Evolutionary conservation across 2,888 invertebrate genomes (phyloP), one percentile per base, ranked within the genome.

Genomic region (Oscheius sp.): DNA sequence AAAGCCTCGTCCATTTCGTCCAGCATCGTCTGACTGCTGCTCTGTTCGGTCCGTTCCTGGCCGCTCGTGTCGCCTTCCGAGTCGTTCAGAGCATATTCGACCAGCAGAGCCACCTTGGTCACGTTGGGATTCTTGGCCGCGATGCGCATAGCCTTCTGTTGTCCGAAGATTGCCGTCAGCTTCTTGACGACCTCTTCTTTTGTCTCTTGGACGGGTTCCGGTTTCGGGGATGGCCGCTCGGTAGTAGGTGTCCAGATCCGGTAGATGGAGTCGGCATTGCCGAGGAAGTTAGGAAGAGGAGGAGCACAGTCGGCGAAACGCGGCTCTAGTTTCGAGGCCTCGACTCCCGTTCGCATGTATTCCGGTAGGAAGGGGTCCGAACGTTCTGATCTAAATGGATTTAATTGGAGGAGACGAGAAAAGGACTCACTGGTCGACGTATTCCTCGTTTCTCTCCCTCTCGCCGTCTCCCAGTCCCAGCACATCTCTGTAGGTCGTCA

Each of bases 71-170:
- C 70, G 7, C 47, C 58, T 33, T 70, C 70, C 48, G 70, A 70
- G 29, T 70, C 70, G 48, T 70, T 70, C 58, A 70, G 48, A 5
- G 58, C 70, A 37, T 57, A 58, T 58, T 81, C 81, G n/a, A 79
- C 75, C 50, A 81, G 70, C 3, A 74, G 62, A 5, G 35, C 21
- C 11, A 76, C 62, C 29, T 72, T 78, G 4, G 47, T 37, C 47
- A 79, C 73, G 4, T n/a, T 51, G n/a, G 74, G 71, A 32, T 70
- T 76, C 53, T 79, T 79, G 21, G 37, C 32, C 60, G 77, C 76
- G 4, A 81, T 77, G 5, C 81, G 77, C n/a, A 65, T 21, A 2
- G 80, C 72, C 55, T 53, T 68, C 33, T 68, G 13, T 7, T n/a
- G 35, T 1, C 68, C 68, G 35, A 68, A 68, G 55, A 68, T 68